These are phyloP conservation scores for Diglossa cyanea DNA, from an alignment of 2,797 vertebrate species.

Conservation along the genomic window DNA sequence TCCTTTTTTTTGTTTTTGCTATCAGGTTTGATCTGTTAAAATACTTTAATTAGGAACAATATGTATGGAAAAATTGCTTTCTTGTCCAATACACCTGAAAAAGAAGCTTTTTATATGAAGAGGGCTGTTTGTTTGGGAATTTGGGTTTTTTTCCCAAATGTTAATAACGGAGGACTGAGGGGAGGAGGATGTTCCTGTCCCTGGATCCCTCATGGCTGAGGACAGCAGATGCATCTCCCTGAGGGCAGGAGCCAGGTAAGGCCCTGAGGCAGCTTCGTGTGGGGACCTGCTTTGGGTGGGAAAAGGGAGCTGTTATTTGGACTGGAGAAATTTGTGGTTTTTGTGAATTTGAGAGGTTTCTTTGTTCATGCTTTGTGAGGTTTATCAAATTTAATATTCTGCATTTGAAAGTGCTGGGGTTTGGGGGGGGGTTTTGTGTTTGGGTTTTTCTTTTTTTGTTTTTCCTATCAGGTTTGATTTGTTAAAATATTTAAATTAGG, in stretches of 20 bases:
- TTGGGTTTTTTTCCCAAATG: too few species aligned
- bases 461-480: background rate
- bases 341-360: fast-evolving
- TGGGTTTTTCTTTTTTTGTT: background rate
- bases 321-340: fast-evolving
- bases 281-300: fast-evolving
- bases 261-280: too few species aligned
- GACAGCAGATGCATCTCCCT: fast-evolving
- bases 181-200: fast-evolving
- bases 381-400: background rate
- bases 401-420: background rate
- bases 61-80: too few species aligned
- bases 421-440: fast-evolving
- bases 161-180: too few species aligned
- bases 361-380: fast-evolving
- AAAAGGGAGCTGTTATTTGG: background rate
- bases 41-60: too few species aligned
- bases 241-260: background rate
- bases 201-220: background rate
- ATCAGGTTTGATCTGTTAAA: too few species aligned
- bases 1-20: too few species aligned
- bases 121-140: too few species aligned
- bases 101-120: too few species aligned
- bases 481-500: background rate
- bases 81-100: too few species aligned